A percentile compares a stretch with the other conserved stretches of the same genome.
Evolutionary conservation across 2,113 vertebrate genomes (phyloP).

Genomic region (Platysteira castanea): DNA sequence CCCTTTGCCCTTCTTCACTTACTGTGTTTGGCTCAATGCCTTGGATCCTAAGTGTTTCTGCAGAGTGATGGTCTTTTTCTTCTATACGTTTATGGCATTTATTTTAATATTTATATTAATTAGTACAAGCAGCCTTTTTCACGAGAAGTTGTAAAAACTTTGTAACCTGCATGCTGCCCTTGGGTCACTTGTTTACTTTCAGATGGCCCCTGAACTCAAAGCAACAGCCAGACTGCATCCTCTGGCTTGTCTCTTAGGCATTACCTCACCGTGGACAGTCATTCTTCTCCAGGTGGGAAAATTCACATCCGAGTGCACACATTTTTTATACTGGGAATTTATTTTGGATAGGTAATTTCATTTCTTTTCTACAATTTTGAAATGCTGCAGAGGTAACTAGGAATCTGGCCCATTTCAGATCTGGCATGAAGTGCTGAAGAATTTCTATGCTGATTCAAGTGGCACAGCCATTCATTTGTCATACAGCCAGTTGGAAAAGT

Average conservation of each 20-base stretch:
- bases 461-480: background rate
- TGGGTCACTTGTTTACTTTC: background rate
- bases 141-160: background rate
- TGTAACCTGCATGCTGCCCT: background rate
- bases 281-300: background rate
- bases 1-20: background rate
- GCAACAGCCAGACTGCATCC: background rate
- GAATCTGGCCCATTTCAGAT: background rate
- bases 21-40: background rate
- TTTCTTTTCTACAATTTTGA: background rate
- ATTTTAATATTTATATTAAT: background rate
- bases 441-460: background rate
- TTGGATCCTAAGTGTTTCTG: background rate
- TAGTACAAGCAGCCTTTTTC: background rate
- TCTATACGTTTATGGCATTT: background rate
- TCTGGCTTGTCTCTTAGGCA: background rate
- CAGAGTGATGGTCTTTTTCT: background rate
- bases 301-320: background rate
- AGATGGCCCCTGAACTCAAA: background rate
- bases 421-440: background rate
- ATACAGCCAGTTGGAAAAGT: background rate
- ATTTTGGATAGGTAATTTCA: background rate
- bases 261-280: background rate
- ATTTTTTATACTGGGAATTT: background rate
- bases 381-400: background rate